Evolutionary conservation across 2,113 vertebrate genomes (phyloP).

Genomic region (Oreotrochilus melanogaster): DNA sequence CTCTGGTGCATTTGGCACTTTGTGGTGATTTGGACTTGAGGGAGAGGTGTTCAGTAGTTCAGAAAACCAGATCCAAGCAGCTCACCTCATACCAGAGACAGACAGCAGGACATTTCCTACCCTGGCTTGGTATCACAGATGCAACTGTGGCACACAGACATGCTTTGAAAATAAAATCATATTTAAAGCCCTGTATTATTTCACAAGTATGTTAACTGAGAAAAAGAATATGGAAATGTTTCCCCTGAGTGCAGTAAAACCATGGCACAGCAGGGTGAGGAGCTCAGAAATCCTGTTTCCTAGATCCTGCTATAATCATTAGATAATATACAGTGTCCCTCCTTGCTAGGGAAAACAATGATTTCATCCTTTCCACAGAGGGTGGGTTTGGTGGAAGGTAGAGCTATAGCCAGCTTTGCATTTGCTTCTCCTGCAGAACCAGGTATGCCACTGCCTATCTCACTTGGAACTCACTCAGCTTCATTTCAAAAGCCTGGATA

Average conservation of each 20-base stretch:
- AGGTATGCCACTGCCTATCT: not conserved
- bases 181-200: not conserved
- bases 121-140: not conserved
- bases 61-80: not conserved
- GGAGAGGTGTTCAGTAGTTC: not conserved
- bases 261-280: not conserved
- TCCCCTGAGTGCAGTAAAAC: not conserved
- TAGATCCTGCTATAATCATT: not conserved
- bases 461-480: not conserved
- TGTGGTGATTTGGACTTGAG: not conserved
- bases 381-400: not conserved
- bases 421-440: not conserved
- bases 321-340: not conserved
- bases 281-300: constrained; percentile 12
- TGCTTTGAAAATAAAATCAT: not conserved
- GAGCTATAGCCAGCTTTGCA: not conserved
- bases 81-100: not conserved
- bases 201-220: not conserved
- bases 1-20: not conserved
- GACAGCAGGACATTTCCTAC: not conserved
- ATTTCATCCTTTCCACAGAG: not conserved
- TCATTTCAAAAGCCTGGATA: not conserved
- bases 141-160: not conserved
- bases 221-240: not conserved
- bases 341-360: not conserved